These are phyloP conservation scores for Geophilus truncorum DNA, from an alignment of 2,888 invertebrate species.

Conservation along the genomic window DNA sequence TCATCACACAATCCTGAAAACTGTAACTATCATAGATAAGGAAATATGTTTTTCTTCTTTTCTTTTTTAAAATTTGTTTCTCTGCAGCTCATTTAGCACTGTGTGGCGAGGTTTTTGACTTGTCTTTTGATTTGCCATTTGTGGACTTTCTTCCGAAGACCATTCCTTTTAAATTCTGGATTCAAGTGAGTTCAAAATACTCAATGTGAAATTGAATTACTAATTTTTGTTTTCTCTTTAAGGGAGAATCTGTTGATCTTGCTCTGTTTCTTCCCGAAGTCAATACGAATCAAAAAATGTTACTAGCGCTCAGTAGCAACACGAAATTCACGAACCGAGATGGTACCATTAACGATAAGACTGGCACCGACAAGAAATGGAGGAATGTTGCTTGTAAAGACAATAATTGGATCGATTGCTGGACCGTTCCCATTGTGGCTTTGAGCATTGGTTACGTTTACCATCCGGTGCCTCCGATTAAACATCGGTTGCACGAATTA, in stretches of 20 bases:
- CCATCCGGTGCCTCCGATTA: constrained; percentile 84
- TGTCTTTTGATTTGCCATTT: constrained; percentile 91
- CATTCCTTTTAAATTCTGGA: constrained; percentile 83
- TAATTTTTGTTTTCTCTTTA: constrained; percentile 38
- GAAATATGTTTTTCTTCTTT: no score
- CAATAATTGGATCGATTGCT: constrained; percentile 89
- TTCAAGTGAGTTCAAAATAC: constrained; percentile 58
- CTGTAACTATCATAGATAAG: no score
- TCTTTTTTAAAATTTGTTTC: constrained; percentile 17
- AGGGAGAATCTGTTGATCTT: constrained; percentile 87
- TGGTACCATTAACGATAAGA: constrained; percentile 52
- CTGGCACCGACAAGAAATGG: constrained; percentile 58
- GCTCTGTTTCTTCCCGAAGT: constrained; percentile 86
- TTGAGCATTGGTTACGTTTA: constrained; percentile 85
- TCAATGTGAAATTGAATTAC: background rate
- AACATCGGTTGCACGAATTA: constrained; percentile 74
- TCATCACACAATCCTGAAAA: constrained; percentile 93
- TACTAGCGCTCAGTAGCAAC: constrained; percentile 79
- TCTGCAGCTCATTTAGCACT: constrained; percentile 71
- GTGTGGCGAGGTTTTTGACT: constrained; percentile 86
- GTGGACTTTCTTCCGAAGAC: constrained; percentile 87
- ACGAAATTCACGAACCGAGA: constrained; percentile 77
- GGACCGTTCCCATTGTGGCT: constrained; percentile 91
- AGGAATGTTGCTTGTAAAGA: constrained; percentile 63
- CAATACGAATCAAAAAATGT: constrained; percentile 75